Evolutionary conservation across 2,113 vertebrate species (phyloP).

Genomic region (Amphiprion percula): DNA sequence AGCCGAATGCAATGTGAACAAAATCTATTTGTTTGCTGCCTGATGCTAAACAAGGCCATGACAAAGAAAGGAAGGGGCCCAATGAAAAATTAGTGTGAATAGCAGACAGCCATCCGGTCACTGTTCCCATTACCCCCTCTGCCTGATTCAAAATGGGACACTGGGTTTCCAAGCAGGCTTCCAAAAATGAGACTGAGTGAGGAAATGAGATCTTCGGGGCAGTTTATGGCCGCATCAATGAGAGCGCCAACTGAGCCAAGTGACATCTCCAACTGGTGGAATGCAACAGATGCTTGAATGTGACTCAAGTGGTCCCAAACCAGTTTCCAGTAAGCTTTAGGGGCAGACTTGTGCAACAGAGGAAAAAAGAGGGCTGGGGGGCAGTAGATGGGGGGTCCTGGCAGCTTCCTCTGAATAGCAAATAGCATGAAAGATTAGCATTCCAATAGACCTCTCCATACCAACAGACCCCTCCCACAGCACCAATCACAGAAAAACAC

Average conservation of each 20-base stretch:
- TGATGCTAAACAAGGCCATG: conserved; percentile 11
- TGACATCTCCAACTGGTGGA: conserved; percentile 22
- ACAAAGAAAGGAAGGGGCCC: conserved; percentile 22
- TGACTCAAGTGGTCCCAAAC: conserved; percentile 45
- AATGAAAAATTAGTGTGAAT: conserved; percentile 3
- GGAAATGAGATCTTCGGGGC: conserved; percentile 17
- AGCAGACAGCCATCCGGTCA: conserved; percentile 25
- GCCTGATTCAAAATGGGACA: conserved; percentile 43
- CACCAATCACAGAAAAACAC: conserved; percentile 60
- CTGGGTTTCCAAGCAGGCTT: conserved; percentile 35
- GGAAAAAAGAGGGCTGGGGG: conserved; percentile 25
- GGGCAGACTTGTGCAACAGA: conserved; percentile 38
- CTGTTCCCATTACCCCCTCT: conserved; percentile 42
- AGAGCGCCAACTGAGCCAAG: conserved; percentile 17
- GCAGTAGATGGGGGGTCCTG: neutral
- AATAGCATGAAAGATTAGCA: conserved; percentile 75
- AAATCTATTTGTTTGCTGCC: conserved; percentile 27
- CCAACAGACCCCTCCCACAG: conserved; percentile 61
- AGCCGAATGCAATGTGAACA: conserved; percentile 20
- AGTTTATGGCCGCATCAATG: conserved; percentile 22
- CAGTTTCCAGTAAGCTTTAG: conserved; percentile 46
- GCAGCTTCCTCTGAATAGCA: conserved; percentile 61
- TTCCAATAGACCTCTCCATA: conserved; percentile 76
- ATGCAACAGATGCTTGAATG: conserved; percentile 47
- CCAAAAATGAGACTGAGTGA: conserved; percentile 28